Conservation (phyloP, 2,797 vertebrate genomes). For the Coranthus polyacanthus region DNA sequence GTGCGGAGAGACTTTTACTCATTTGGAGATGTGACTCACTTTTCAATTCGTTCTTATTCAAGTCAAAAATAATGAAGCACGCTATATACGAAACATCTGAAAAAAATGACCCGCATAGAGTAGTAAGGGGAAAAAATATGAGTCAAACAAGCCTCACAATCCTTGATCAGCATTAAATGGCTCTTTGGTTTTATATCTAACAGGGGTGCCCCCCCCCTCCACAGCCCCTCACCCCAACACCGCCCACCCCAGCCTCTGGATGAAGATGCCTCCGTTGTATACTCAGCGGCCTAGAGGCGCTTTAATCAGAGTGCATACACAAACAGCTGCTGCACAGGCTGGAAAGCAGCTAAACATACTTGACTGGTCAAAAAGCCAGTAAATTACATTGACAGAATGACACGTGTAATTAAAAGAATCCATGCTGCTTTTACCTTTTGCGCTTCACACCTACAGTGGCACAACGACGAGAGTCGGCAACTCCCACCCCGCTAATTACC, state of each 20-base stretch:
- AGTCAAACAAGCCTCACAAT: constrained; percentile 68
- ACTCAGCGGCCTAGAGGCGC: constrained; percentile 57
- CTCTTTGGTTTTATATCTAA: constrained; percentile 77
- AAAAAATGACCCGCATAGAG: constrained; percentile 52
- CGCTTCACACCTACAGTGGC: constrained; percentile 93
- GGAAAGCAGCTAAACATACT: constrained; percentile 86
- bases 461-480: constrained; percentile 89
- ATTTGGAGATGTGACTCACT: constrained; percentile 75
- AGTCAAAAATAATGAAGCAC: constrained; percentile 80
- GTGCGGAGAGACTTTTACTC: constrained; percentile 67
- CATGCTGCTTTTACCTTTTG: constrained; percentile 91
- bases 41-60: constrained; percentile 71
- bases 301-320: constrained; percentile 75
- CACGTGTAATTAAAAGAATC: constrained; percentile 98
- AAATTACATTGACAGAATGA: constrained; percentile 95
- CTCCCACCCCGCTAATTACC: constrained; percentile 99
- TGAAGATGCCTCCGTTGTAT: constrained; percentile 55
- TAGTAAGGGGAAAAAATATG: constrained; percentile 43
- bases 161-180: constrained; percentile 81
- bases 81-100: constrained; percentile 56
- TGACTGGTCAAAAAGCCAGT: constrained; percentile 94
- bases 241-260: constrained; percentile 52
- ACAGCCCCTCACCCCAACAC: constrained; percentile 5
- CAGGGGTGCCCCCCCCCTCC: constrained; percentile 24
- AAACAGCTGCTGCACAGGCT: constrained; percentile 75